phyloP scores from a whole-genome alignment of 2,113 vertebrate genomes.

The Macrotis lagotis region DNA sequence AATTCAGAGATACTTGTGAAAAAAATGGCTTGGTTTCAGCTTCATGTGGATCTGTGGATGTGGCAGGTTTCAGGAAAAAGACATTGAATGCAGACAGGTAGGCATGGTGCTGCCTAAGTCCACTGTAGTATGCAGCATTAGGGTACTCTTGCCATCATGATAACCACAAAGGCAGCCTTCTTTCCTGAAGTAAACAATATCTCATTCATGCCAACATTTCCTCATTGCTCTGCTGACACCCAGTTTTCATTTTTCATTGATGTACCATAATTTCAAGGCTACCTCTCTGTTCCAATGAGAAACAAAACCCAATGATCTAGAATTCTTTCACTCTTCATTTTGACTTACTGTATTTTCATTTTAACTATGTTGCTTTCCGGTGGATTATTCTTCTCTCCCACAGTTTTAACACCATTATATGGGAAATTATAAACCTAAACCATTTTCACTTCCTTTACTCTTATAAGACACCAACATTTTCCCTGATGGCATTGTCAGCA shows the following conservation, averaged over 20 bases:
- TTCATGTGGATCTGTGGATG: neutral
- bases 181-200: neutral
- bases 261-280: neutral
- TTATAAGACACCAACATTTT: neutral
- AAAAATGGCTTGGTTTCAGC: neutral
- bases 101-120: neutral
- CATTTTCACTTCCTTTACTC: neutral
- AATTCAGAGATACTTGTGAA: neutral
- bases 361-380: neutral
- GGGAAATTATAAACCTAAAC: neutral
- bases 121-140: neutral
- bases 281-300: neutral
- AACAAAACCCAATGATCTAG: neutral
- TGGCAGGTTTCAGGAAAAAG: neutral
- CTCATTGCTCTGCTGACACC: neutral
- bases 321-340: neutral
- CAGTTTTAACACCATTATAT: neutral
- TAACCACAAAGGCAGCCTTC: neutral
- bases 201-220: neutral
- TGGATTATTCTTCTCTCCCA: neutral
- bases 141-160: neutral
- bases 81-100: neutral
- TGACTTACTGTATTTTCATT: neutral
- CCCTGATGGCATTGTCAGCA: neutral
- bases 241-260: neutral